These are phyloP conservation scores for Gasterosteus nipponicus DNA, from an alignment of 2,113 vertebrate genomes.

Conservation along the genomic window DNA sequence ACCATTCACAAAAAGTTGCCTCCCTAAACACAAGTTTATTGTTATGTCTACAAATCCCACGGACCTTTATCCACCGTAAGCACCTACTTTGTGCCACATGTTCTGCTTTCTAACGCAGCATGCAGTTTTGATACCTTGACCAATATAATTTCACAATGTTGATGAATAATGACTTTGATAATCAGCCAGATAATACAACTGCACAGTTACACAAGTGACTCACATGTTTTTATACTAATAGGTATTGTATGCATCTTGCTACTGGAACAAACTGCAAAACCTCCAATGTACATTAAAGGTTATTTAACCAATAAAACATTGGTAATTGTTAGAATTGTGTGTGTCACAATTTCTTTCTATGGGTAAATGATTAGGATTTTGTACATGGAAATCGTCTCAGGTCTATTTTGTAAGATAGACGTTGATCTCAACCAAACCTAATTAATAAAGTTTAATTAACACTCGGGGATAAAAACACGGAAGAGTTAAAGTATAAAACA, in stretches of 20 bases:
- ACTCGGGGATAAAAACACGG: too few relatives aligned
- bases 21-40: conserved; percentile 4
- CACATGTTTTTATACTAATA: conserved; percentile 4
- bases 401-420: background rate
- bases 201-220: background rate
- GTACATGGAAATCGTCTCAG: background rate
- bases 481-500: conserved; percentile 29
- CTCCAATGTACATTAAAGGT: background rate
- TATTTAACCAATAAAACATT: conserved; percentile 5
- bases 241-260: background rate
- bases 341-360: background rate
- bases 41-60: background rate
- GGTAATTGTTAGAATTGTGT: conserved; percentile 5
- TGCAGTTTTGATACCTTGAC: conserved; percentile 11
- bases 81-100: background rate
- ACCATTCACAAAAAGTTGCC: background rate
- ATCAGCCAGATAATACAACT: background rate
- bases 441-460: conserved; percentile 1
- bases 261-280: background rate
- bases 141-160: background rate
- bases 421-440: background rate
- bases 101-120: background rate
- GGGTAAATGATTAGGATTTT: background rate
- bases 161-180: background rate
- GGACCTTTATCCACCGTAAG: background rate